Base-by-base conservation (phyloP, 2,888 invertebrate species). In the Hirtodrosophila histrioides region DNA sequence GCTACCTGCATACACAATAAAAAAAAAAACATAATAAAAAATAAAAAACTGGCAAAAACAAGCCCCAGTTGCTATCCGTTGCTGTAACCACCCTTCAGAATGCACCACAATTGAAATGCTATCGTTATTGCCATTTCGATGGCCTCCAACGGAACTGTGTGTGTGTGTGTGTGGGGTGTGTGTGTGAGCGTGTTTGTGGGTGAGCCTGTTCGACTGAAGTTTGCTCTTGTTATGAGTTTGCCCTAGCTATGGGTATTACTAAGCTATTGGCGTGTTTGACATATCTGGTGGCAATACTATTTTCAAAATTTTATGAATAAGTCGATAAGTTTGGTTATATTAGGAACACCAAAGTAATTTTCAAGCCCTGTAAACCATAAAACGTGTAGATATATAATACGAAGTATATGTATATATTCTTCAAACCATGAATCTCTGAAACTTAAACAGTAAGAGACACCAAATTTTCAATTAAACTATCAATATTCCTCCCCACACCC, bases 31-130 rank as follows among this genome's bases (percentile, higher is more conserved):
- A 36, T 51, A 56, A 57, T 56, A 63, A 54, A 39, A 43, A 55
- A 58, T n/a, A 55, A 58, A 46, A 41, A 54, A 23, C 24, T n/a
- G 41, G 39, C 31, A 23, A 56, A 62, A 48, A 33, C 4, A 51
- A 66, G 24, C 35, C 53, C 11, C 40, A 44, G 61, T 45, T 45
- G 61, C 24, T 39, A 58, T 53, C 50, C 48, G 24, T 17, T 36
- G 43, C 40, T 31, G 44, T 39, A 51, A 33, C 46, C 51, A 27
- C 41, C 39, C 58, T 36, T 56, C 60, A 49, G 60, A 29, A 29
- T 49, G 61, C 63, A 55, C 76, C 69, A 68, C 80, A 81, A 79
- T 78, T 76, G 83, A 86, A 86, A 86, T 75, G 75, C 77, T 73
- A 72, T 72, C 80, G 78, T 78, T 84, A 74, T 78, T 78, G 72